A percentile compares a stretch with the other conserved stretches of the same genome.
These are phyloP conservation scores for Panzeria rudis DNA, from an alignment of 2,888 invertebrate species.

Conservation along the genomic window DNA sequence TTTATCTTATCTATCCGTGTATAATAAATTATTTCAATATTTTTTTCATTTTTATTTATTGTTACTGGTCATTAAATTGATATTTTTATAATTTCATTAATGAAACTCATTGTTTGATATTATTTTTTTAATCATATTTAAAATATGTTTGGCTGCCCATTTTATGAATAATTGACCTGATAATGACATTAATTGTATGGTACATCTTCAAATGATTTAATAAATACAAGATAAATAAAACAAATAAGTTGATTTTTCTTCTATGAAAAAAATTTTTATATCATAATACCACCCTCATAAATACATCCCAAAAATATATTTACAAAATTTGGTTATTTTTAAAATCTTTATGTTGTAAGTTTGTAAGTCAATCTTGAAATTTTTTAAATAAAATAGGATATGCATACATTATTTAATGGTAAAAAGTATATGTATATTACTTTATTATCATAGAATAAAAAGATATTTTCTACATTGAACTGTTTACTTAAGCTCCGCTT, in stretches of 20 bases:
- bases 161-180: conserved; percentile 64
- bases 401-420: too few species aligned
- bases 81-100: conserved; percentile 39
- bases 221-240: not conserved
- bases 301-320: too few species aligned
- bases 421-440: too few species aligned
- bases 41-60: conserved; percentile 46
- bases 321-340: not conserved
- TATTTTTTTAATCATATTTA: not conserved
- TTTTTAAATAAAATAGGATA: too few species aligned
- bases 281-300: too few species aligned
- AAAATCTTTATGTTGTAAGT: not conserved
- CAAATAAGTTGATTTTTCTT: conserved; percentile 8
- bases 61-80: conserved; percentile 49
- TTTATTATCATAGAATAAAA: too few species aligned
- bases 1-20: not conserved
- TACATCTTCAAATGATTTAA: not conserved
- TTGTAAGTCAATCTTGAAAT: too few species aligned
- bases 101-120: conserved; percentile 46
- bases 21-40: conserved; percentile 13
- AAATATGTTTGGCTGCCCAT: conserved; percentile 36
- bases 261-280: not conserved
- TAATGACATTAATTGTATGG: conserved; percentile 44
- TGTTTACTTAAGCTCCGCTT: too few species aligned
- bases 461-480: too few species aligned